Evolutionary conservation across 1,140 invertebrate genomes (phyloP).

Genomic region (Drosophila nannoptera): DNA sequence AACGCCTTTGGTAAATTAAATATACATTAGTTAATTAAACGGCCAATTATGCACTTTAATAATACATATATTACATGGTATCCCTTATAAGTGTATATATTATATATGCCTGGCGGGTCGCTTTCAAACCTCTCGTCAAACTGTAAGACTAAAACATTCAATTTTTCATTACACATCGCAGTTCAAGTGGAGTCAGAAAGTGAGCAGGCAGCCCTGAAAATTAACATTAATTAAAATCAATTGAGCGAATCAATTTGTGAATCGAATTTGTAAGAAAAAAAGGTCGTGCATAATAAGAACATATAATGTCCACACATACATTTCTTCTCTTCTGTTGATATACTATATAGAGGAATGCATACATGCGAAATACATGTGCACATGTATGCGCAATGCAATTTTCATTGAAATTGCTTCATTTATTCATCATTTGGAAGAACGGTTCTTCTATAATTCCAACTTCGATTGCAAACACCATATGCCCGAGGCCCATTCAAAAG

Average conservation of each 20-base stretch:
- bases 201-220: conserved; percentile 27
- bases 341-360: too few species aligned
- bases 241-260: conserved; percentile 42
- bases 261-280: conserved; percentile 44
- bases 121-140: too few species aligned
- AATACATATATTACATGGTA: neutral
- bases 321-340: neutral
- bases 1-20: neutral
- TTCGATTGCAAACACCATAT: too few species aligned
- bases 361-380: too few species aligned
- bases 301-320: neutral
- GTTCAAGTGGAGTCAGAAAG: neutral
- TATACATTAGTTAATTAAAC: conserved; percentile 1
- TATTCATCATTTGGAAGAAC: too few species aligned
- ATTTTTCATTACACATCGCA: conserved; percentile 1
- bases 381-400: too few species aligned
- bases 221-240: conserved; percentile 65
- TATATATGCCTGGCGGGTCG: too few species aligned
- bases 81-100: neutral
- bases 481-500: too few species aligned
- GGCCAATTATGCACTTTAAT: neutral
- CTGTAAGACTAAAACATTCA: neutral
- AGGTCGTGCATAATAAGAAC: conserved; percentile 10
- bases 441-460: too few species aligned
- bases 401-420: too few species aligned